Evolutionary conservation across 2,797 vertebrate genomes (phyloP).

Genomic region (Sebastes iracundus): DNA sequence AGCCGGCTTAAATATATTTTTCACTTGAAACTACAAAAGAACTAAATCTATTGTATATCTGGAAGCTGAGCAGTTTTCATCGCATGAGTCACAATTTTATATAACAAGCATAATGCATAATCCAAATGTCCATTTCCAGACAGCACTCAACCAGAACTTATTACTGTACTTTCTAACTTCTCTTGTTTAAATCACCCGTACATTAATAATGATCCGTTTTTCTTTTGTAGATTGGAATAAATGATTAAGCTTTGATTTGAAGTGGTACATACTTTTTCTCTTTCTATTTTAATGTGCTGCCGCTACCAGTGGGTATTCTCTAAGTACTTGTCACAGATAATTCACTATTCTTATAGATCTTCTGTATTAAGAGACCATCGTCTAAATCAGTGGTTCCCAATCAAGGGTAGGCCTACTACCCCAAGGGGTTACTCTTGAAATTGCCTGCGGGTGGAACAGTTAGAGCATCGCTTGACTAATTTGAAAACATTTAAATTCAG

Average conservation of each 20-base stretch:
- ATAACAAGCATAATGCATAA: background rate
- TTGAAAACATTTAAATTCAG: background rate
- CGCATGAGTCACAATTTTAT: conserved; percentile 2
- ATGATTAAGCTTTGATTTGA: background rate
- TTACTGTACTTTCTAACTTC: background rate
- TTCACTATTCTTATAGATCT: background rate
- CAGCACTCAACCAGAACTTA: background rate
- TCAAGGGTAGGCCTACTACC: background rate
- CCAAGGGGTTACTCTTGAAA: background rate
- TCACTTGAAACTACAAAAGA: conserved; percentile 1
- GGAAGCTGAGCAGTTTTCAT: background rate
- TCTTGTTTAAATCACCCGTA: background rate
- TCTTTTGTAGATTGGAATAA: background rate
- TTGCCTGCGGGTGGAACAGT: background rate
- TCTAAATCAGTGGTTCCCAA: background rate
- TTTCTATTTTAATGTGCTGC: background rate
- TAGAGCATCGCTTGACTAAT: background rate
- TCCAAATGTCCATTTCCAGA: background rate
- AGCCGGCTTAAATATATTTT: too few species aligned
- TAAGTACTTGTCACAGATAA: background rate
- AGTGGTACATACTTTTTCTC: background rate
- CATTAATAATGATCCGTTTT: background rate
- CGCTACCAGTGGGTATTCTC: background rate
- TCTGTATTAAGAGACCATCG: background rate
- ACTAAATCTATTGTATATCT: background rate